These are phyloP conservation scores for Neolamprologus caudopunctatus DNA, from an alignment of 2,113 vertebrate species.

Conservation along the genomic window DNA sequence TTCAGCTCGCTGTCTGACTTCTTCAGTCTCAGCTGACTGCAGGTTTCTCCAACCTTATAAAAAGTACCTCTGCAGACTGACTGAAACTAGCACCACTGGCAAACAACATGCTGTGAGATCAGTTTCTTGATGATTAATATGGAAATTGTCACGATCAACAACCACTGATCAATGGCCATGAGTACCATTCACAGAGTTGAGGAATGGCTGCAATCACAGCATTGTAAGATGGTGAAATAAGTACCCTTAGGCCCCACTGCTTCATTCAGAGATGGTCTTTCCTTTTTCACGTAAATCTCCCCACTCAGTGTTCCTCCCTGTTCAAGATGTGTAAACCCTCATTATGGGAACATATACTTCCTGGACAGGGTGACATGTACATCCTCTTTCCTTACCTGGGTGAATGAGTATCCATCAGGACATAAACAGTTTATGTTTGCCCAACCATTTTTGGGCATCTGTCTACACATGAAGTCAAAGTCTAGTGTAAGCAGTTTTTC, in stretches of 20 bases:
- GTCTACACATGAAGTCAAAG: not conserved
- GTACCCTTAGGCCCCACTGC: not conserved
- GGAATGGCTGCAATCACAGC: not conserved
- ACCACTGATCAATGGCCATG: not conserved
- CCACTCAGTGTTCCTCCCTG: not conserved
- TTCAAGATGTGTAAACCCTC: not conserved
- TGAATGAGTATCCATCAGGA: not conserved
- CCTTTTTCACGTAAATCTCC: not conserved
- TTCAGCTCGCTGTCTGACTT: not conserved
- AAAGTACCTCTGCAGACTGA: not conserved
- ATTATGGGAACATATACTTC: not conserved
- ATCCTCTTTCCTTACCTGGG: not conserved
- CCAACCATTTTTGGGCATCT: not conserved
- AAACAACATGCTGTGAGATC: not conserved
- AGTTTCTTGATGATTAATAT: not conserved
- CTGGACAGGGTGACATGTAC: not conserved
- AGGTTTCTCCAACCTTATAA: not conserved
- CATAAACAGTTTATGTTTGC: slow-evolving; percentile 38
- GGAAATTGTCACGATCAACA: not conserved
- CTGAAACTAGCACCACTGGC: not conserved
- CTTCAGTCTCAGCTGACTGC: not conserved
- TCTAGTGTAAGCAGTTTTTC: not conserved
- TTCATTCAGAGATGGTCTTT: not conserved
- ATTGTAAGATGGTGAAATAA: not conserved
- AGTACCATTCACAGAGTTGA: not conserved